Conservation (phyloP, 2,113 vertebrate species). For the Syrmaticus mikado region DNA sequence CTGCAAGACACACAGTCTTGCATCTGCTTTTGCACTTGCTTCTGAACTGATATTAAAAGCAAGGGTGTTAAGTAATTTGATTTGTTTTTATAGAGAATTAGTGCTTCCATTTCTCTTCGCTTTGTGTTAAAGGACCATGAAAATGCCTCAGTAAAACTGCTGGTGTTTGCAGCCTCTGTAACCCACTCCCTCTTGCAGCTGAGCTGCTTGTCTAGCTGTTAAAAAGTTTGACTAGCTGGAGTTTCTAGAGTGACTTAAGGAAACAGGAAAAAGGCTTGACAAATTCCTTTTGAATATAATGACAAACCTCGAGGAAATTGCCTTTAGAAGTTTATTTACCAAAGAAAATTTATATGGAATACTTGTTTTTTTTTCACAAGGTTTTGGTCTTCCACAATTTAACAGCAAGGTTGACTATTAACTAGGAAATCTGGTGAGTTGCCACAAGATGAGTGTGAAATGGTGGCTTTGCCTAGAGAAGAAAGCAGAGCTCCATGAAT, state of each 20-base stretch:
- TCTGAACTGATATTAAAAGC: slow-evolving; percentile 36
- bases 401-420: not conserved
- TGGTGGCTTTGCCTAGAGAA: not conserved
- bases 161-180: slow-evolving; percentile 30
- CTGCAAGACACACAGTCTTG: not conserved
- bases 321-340: slow-evolving; percentile 2
- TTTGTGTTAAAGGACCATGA: slow-evolving; percentile 41
- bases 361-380: slow-evolving; percentile 15
- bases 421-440: not conserved
- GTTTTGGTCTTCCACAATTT: not conserved
- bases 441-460: not conserved
- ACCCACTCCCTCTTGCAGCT: slow-evolving; percentile 9
- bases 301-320: slow-evolving; percentile 30
- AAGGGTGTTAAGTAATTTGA: slow-evolving; percentile 49
- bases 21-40: slow-evolving; percentile 6
- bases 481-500: not conserved
- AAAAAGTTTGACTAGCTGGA: slow-evolving; percentile 55
- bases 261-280: slow-evolving; percentile 25
- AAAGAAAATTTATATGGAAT: not conserved
- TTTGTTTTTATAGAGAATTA: slow-evolving; percentile 45
- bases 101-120: slow-evolving; percentile 47
- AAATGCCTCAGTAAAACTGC: slow-evolving; percentile 60
- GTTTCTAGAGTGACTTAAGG: slow-evolving; percentile 65
- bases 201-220: slow-evolving; percentile 43
- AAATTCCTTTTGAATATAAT: slow-evolving; percentile 39